phyloP scores from a whole-genome alignment of 2,888 invertebrate species.

The Hymenopus coronatus region DNA sequence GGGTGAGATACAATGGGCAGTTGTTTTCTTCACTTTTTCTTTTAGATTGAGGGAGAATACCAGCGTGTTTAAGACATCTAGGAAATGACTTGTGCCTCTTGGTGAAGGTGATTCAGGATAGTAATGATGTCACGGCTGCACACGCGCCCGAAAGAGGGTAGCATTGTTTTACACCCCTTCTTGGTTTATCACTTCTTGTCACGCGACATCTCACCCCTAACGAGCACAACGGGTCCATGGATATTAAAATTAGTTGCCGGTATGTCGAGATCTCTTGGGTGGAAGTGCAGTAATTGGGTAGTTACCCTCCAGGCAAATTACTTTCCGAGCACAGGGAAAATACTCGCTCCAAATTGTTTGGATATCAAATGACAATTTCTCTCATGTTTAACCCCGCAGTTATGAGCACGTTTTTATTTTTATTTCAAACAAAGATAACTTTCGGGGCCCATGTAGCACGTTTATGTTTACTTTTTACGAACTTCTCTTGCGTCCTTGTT shows the following conservation, averaged over 20 bases:
- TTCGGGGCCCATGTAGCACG: neutral
- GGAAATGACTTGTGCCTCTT: neutral
- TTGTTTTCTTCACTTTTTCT: too few species aligned
- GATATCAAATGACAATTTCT: neutral
- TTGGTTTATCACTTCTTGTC: conserved; percentile 18
- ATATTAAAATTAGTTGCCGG: conserved; percentile 14
- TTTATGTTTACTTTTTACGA: neutral
- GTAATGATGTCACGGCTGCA: neutral
- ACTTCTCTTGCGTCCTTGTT: neutral
- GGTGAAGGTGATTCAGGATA: neutral
- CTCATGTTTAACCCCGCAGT: neutral
- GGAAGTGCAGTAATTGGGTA: conserved; percentile 8
- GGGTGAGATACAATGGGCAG: too few species aligned
- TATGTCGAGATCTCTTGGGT: neutral
- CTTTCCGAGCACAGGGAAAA: neutral
- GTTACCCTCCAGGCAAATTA: conserved; percentile 7
- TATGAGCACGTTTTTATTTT: neutral
- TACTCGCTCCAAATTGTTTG: neutral
- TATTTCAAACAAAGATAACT: neutral
- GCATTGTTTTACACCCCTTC: conserved; percentile 14
- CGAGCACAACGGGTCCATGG: conserved; percentile 2
- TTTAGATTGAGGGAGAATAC: too few species aligned
- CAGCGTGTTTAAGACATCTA: too few species aligned
- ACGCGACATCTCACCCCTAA: neutral
- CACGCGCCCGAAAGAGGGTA: neutral